These are phyloP conservation scores for Chlamydotis undulata DNA, from an alignment of 2,113 vertebrate species.

Conservation along the genomic window DNA sequence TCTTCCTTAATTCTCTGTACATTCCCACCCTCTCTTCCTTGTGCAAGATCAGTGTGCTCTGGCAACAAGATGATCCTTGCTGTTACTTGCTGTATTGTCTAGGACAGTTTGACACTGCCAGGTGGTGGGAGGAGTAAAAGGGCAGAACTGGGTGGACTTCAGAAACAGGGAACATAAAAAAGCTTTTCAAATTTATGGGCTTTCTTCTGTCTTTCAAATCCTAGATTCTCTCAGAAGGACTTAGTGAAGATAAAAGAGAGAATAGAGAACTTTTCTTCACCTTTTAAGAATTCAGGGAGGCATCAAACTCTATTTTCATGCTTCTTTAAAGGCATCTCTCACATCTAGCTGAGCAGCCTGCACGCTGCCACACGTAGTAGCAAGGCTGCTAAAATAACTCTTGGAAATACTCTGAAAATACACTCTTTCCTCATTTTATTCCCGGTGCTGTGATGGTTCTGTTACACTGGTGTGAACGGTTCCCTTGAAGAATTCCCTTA, in stretches of 20 bases:
- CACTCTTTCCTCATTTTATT: background rate
- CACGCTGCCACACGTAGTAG: background rate
- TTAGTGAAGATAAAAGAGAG: background rate
- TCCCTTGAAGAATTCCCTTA: background rate
- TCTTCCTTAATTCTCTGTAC: background rate
- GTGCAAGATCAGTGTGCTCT: background rate
- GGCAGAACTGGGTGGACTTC: background rate
- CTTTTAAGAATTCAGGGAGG: background rate
- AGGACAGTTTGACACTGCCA: background rate
- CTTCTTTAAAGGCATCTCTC: background rate
- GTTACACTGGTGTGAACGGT: background rate
- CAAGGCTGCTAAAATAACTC: constrained; percentile 14
- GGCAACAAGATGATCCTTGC: background rate
- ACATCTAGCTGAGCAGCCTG: background rate
- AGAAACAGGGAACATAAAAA: background rate
- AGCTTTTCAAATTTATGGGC: background rate
- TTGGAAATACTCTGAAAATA: background rate
- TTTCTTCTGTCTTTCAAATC: background rate
- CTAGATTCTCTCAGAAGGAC: background rate
- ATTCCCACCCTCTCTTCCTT: background rate
- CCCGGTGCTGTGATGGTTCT: background rate
- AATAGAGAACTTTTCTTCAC: background rate
- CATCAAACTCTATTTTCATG: background rate
- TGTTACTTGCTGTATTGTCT: background rate
- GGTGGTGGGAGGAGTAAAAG: background rate